Evolutionary conservation across 2,113 vertebrate genomes (phyloP).

Genomic region (Drymodes brunneopygia): DNA sequence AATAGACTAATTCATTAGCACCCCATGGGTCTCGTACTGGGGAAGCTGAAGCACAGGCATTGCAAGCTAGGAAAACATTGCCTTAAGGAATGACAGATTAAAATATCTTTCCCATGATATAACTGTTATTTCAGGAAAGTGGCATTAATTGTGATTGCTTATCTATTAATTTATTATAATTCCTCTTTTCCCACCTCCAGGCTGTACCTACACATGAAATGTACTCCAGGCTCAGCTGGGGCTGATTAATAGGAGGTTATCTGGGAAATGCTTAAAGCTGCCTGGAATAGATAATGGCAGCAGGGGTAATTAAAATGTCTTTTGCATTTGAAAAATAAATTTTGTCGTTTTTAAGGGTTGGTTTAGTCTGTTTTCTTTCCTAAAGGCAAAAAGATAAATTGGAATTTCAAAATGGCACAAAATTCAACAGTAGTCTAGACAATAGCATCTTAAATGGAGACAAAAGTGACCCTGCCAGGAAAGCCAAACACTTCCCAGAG

Average conservation of each 20-base stretch:
- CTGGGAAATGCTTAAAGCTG: constrained; percentile 75
- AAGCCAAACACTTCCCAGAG: neutral
- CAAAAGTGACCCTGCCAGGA: neutral
- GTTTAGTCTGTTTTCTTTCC: constrained; percentile 40
- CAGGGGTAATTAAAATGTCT: constrained; percentile 77
- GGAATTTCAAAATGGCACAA: neutral
- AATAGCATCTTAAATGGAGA: neutral
- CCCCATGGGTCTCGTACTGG: constrained; percentile 82
- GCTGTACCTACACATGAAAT: constrained; percentile 77
- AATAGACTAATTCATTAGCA: constrained; percentile 93
- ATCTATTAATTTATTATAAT: constrained; percentile 86
- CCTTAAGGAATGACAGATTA: constrained; percentile 80
- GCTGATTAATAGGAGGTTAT: constrained; percentile 79
- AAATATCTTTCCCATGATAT: constrained; percentile 78
- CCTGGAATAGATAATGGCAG: constrained; percentile 74
- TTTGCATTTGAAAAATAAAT: constrained; percentile 63
- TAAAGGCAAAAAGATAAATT: constrained; percentile 50
- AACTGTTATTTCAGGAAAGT: constrained; percentile 79
- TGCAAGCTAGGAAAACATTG: constrained; percentile 74
- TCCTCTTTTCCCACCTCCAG: constrained; percentile 72
- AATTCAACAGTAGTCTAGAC: neutral
- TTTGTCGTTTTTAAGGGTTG: constrained; percentile 47
- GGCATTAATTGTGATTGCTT: constrained; percentile 84
- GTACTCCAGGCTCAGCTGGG: constrained; percentile 71
- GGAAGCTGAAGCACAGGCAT: constrained; percentile 73